phyloP scores from a whole-genome alignment of 2,888 invertebrate genomes.

The Parochlus steinenii region DNA sequence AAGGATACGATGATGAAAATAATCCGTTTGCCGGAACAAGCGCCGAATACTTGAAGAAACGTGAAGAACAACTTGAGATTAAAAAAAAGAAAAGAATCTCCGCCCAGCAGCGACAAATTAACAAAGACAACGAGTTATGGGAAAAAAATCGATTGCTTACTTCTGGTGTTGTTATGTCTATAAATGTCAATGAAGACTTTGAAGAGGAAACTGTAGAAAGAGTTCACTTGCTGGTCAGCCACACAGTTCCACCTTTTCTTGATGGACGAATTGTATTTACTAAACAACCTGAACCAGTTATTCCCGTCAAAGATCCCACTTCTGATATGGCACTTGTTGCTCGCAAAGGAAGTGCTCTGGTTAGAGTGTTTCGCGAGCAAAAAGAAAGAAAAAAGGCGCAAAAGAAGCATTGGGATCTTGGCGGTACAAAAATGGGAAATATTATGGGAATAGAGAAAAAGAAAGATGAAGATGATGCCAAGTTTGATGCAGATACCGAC shows the following conservation, averaged over 20 bases:
- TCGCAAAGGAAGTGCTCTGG: conserved; percentile 82
- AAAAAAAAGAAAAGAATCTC: conserved; percentile 83
- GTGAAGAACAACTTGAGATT: conserved; percentile 84
- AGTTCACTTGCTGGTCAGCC: conserved; percentile 91
- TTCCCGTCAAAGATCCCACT: conserved; percentile 88
- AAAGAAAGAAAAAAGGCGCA: conserved; percentile 94
- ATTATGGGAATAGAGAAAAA: conserved; percentile 87
- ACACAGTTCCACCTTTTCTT: conserved; percentile 95
- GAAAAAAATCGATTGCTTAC: conserved; percentile 96
- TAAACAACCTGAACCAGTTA: conserved; percentile 96
- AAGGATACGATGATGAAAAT: conserved; percentile 81
- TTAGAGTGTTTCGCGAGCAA: conserved; percentile 82
- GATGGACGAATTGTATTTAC: conserved; percentile 98
- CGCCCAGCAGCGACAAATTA: conserved; percentile 90
- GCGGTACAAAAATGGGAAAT: conserved; percentile 74
- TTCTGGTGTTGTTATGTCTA: conserved; percentile 79
- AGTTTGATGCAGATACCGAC: conserved; percentile 45
- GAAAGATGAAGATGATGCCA: conserved; percentile 57
- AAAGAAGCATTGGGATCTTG: conserved; percentile 97
- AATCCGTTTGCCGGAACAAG: conserved; percentile 84
- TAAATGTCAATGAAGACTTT: conserved; percentile 78
- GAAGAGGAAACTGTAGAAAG: conserved; percentile 91
- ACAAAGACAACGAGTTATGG: conserved; percentile 97
- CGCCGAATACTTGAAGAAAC: conserved; percentile 82
- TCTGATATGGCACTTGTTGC: conserved; percentile 95